Evolutionary conservation across 2,113 vertebrate species (phyloP).

Genomic region (Bubo bubo): DNA sequence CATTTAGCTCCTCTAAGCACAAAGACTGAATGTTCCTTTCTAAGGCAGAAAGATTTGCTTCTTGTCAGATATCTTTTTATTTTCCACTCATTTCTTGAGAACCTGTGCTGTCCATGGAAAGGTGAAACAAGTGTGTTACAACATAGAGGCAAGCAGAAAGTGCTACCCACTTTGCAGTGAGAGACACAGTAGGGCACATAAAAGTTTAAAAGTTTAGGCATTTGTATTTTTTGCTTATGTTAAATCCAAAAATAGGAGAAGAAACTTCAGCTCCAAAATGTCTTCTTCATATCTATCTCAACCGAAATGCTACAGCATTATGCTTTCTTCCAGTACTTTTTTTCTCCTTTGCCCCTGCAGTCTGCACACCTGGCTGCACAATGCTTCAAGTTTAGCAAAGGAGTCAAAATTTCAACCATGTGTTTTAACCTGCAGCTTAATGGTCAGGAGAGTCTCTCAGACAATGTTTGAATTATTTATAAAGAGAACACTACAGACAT

Average conservation of each 20-base stretch:
- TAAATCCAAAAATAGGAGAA: background rate
- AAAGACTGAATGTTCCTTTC: background rate
- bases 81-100: background rate
- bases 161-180: background rate
- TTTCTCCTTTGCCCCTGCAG: accelerated
- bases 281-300: background rate
- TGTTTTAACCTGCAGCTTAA: background rate
- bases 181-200: background rate
- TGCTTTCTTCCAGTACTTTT: background rate
- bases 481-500: background rate
- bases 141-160: background rate
- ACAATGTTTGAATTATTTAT: background rate
- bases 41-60: background rate
- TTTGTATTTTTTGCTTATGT: background rate
- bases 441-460: background rate
- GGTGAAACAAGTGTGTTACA: background rate
- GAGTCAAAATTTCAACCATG: background rate
- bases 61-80: background rate
- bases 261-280: background rate
- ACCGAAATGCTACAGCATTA: background rate
- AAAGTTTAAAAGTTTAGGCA: background rate
- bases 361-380: background rate
- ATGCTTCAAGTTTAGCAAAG: background rate
- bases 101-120: background rate
- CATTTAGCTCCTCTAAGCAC: background rate